phyloP scores from a whole-genome alignment of 35 echinoderm and acorn worm genomes.

The Chiridota heheva region DNA sequence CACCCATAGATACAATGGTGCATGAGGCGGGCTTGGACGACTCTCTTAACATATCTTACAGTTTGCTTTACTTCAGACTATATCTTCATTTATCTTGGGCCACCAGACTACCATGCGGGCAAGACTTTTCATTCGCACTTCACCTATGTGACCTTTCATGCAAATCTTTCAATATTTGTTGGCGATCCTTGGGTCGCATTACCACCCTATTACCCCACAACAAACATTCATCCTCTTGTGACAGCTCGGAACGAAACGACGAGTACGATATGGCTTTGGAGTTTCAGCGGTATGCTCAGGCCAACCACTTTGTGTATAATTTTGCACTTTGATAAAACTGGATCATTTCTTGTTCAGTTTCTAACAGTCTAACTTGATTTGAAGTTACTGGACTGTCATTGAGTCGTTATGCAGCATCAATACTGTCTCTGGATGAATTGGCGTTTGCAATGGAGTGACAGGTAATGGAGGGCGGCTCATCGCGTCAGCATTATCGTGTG shows the following conservation, averaged over 20 bases:
- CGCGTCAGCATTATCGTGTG: constrained; percentile 58
- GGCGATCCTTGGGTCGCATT: neutral
- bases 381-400: neutral
- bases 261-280: constrained; percentile 13
- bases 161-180: constrained; percentile 18
- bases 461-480: constrained; percentile 33
- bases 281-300: neutral
- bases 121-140: constrained; percentile 23
- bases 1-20: constrained; percentile 50
- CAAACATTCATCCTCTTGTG: neutral
- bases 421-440: constrained; percentile 31
- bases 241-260: neutral
- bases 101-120: constrained; percentile 29
- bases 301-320: constrained; percentile 21
- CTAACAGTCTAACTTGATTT: neutral
- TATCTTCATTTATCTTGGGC: constrained; percentile 12
- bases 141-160: constrained; percentile 33
- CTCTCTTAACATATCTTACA: constrained; percentile 26
- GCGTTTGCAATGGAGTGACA: neutral
- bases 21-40: constrained; percentile 26
- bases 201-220: too few species aligned
- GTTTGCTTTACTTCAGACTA: constrained; percentile 4
- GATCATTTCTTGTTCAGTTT: neutral
- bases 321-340: neutral
- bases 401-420: constrained; percentile 6